Percentiles rank a stretch among this genome's conserved stretches.
Conservation (phyloP, 92 coral and sea anemone species). For the Actinernus sp. region DNA sequence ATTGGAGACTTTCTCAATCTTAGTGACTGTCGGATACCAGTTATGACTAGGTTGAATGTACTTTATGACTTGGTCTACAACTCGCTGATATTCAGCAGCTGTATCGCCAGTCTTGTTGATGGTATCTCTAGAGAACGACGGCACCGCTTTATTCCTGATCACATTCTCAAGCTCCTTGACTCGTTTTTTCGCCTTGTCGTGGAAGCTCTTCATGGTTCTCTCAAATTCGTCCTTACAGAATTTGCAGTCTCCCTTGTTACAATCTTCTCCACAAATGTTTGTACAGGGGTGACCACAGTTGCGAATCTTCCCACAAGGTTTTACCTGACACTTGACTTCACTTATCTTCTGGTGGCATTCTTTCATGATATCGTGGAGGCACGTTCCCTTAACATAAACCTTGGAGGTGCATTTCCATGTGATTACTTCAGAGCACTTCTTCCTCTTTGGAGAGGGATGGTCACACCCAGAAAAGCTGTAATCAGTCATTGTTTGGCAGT, state of each 20-base stretch:
- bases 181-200: slow-evolving; percentile 15
- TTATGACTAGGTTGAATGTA: slow-evolving; percentile 28
- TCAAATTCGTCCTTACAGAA: slow-evolving; percentile 2
- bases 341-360: neutral
- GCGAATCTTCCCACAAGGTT: slow-evolving; percentile 29
- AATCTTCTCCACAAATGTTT: slow-evolving; percentile 29
- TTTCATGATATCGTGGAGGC: neutral
- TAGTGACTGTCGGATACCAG: slow-evolving; percentile 26
- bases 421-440: slow-evolving; percentile 18
- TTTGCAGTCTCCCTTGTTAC: slow-evolving; percentile 38
- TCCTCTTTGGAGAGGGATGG: slow-evolving; percentile 18
- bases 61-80: slow-evolving; percentile 22
- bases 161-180: slow-evolving; percentile 9
- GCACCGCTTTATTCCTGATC: slow-evolving; percentile 2
- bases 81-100: slow-evolving; percentile 32
- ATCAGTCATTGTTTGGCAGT: slow-evolving; percentile 14
- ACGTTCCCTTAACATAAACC: neutral
- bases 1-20: slow-evolving; percentile 24
- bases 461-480: slow-evolving; percentile 21
- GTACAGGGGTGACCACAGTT: slow-evolving; percentile 35
- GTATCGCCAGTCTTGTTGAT: neutral
- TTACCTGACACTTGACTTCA: slow-evolving; percentile 11
- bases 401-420: slow-evolving; percentile 13
- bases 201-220: slow-evolving; percentile 17
- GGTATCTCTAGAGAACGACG: neutral